Conservation (phyloP, 2,113 vertebrate species). For the Corydoras maculifer region DNA sequence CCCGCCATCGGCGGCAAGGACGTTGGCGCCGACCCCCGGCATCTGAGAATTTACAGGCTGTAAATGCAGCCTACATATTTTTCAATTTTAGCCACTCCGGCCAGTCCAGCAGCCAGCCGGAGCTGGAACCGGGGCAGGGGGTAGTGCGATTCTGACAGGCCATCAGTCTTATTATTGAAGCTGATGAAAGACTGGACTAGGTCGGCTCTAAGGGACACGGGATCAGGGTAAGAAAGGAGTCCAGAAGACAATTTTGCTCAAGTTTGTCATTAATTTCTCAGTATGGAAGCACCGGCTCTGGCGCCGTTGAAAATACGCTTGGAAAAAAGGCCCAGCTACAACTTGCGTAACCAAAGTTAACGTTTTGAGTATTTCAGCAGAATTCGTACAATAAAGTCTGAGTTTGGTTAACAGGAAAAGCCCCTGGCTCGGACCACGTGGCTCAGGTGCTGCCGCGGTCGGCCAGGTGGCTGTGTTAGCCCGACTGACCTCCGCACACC, state of each 20-base stretch:
- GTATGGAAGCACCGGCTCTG: conserved; percentile 31
- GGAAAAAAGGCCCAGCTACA: not conserved
- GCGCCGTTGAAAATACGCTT: conserved; percentile 3
- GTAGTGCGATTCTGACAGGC: conserved; percentile 55
- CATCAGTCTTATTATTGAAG: conserved; percentile 77
- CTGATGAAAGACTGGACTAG: conserved; percentile 60
- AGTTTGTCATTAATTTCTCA: conserved; percentile 51
- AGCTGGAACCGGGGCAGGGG: conserved; percentile 45
- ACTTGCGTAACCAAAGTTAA: too few species aligned
- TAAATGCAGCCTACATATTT: conserved; percentile 55
- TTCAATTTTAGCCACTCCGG: conserved; percentile 67
- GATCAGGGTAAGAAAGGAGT: conserved; percentile 48
- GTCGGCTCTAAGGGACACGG: conserved; percentile 54
- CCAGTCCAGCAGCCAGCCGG: conserved; percentile 66
- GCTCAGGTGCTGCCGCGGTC: conserved; percentile 61
- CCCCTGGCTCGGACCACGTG: conserved; percentile 42
- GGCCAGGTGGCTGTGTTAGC: conserved; percentile 49
- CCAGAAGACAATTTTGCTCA: conserved; percentile 56
- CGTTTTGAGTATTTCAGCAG: too few species aligned
- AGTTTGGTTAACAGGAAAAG: conserved; percentile 46
- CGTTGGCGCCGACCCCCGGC: conserved; percentile 83
- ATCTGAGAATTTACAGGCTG: conserved; percentile 78
- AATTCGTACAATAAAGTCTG: not conserved
- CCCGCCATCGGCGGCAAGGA: conserved; percentile 85
- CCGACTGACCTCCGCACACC: conserved; percentile 49